Evolutionary conservation across 2,888 invertebrate species (phyloP), one percentile per base, ranked within the genome.

Genomic region (Diachrysia chrysitis): DNA sequence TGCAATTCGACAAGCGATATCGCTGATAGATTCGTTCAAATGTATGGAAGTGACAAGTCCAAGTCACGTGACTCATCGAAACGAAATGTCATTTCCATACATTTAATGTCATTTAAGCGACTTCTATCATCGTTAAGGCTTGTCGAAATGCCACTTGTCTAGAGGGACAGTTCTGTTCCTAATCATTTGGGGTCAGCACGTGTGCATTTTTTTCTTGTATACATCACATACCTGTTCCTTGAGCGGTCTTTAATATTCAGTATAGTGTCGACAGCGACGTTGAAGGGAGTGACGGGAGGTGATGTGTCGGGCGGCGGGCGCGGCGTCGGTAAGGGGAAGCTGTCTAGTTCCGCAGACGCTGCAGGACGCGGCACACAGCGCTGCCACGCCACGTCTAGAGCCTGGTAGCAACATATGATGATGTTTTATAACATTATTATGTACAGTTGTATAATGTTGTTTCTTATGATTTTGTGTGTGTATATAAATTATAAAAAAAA

Each of bases 351-450:
- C 0, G 65, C 37, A 23, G 76, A 82, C 0, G 81, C 78, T 3
- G 69, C 58, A 1, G 87, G 87, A 3, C 81, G 82, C 1, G 58
- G 71, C 61, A 83, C 76, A 10, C 78, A 81, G 10, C 63, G 62
- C 21, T 75, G 75, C 90, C 92, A 93, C 0, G 93, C 93, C 12
- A 89, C 88, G 54, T 87, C 86, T 32, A 93, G 62, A 0, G 87
- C 89, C 93, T 93, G 67, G 19, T 32, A 32, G 7, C 32, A 10
- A 32, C 32, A 10, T 32, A 10, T 32, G 10, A 32, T 32, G 0
- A 37, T 14, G 14, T 3, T 10, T 3, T 12, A 37, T 37, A 42
- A 42, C 42, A 7, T 16, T 42, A 42, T 42, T n/a, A 37, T 37
- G 16, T 16, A 12, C 12, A 37, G 37, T 16, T 3, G 37, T 37